Base-by-base conservation (phyloP, 1,140 invertebrate species). In the Muscidifurax raptorellus region DNA sequence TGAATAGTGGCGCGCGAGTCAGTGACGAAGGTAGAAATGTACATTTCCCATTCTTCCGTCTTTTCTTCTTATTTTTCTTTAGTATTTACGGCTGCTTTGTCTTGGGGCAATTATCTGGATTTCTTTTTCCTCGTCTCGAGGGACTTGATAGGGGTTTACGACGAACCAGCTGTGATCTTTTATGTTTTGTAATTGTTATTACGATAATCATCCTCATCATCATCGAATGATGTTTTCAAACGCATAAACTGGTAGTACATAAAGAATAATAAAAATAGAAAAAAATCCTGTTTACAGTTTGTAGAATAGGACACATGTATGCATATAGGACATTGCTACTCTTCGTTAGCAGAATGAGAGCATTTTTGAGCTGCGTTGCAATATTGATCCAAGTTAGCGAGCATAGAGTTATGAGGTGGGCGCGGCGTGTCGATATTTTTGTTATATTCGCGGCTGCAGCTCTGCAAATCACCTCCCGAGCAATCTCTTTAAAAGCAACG, bases 381-480 rank as follows among this genome's bases (percentile, higher is more conserved):
- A 59, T 59, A 59, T 59, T 59, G 52, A 59, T 59, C 52, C 52
- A n/a, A 59, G 18, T 59, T n/a, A n/a, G 52, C 52, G 6, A 59
- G 22, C 52, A n/a, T 7, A 59, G 52, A 59, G 52, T 59, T 59
- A 59, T n/a, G 52, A 59, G 22, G 18, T 59, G 52, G 52, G 52
- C 52, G 52, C 52, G 52, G 52, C 52, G 52, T 59, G 52, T 59
- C 52, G 52, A 59, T 59, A 59, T 59, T 59, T n/a, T 59, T 59
- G 3, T 59, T 59, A 59, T 59, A 59, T 59, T 59, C 18, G 18
- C 52, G 52, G 4, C 18, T 5, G 44, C 36, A 13, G 18, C 52
- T 59, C 18, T 18, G 52, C 18, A n/a, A 59, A 22, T 40, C 36
- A 18, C 52, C 15, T 52, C 0, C 5, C 47, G 47, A 18, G 5